These are phyloP conservation scores for Lydus trimaculatus DNA, from an alignment of 2,888 invertebrate genomes.

Conservation along the genomic window DNA sequence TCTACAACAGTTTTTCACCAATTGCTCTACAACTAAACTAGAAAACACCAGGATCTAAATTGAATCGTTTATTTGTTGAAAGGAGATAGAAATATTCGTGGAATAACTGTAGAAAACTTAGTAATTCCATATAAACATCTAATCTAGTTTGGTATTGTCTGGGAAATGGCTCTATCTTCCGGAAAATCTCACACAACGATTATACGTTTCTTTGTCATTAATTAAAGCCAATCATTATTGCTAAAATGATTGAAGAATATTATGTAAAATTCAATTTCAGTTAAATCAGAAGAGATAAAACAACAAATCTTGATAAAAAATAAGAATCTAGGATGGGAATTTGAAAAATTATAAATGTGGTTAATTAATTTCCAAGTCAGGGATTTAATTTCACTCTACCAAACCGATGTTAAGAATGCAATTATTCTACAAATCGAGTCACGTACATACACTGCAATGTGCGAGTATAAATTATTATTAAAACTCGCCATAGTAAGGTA, in stretches of 20 bases:
- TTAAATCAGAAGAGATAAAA: too few species aligned
- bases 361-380: background rate
- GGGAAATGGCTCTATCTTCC: slow-evolving; percentile 24
- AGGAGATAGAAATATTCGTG: background rate
- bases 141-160: slow-evolving; percentile 26
- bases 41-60: background rate
- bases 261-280: too few species aligned
- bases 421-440: background rate
- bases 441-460: background rate
- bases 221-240: background rate
- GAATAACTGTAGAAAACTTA: slow-evolving; percentile 13
- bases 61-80: background rate
- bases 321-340: background rate
- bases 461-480: background rate
- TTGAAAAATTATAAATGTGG: background rate
- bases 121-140: slow-evolving; percentile 25
- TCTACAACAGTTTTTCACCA: background rate
- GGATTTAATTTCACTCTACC: background rate
- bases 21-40: background rate
- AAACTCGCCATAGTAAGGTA: background rate
- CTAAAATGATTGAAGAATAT: background rate
- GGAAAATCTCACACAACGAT: slow-evolving; percentile 23
- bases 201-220: background rate
- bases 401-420: background rate
- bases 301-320: too few species aligned